phyloP scores from a whole-genome alignment of 92 coral and sea anemone species.

The Galaxea fascicularis region DNA sequence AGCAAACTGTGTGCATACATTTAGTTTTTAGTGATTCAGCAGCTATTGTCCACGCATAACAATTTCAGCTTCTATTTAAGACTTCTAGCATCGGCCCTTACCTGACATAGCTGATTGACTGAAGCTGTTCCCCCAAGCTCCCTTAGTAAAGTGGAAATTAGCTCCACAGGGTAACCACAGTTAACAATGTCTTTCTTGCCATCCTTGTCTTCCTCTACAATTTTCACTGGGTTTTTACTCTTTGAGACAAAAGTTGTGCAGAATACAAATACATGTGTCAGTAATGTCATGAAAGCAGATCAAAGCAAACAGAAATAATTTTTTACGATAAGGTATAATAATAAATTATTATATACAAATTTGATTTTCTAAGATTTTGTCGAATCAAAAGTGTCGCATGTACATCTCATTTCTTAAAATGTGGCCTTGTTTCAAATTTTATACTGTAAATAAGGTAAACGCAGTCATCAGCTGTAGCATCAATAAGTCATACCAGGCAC shows the following conservation, averaged over 20 bases:
- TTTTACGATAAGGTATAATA: no score
- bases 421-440: no score
- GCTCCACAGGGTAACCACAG: conserved; percentile 71
- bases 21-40: no score
- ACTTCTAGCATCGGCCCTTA: not conserved
- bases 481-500: not conserved
- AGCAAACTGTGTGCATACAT: not conserved
- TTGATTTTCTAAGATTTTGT: no score
- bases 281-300: not conserved
- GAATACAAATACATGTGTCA: not conserved
- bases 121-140: conserved; percentile 84
- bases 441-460: no score
- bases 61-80: no score
- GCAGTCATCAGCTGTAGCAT: no score
- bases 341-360: no score
- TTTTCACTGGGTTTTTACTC: conserved; percentile 58
- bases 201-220: conserved; percentile 17
- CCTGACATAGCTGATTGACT: conserved; percentile 84
- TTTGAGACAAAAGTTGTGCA: not conserved
- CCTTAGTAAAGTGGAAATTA: conserved; percentile 60
- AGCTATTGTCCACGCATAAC: not conserved
- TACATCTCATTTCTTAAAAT: no score
- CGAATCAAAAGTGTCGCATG: no score
- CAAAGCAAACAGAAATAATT: no score
- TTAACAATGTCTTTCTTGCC: conserved; percentile 43